Conservation (phyloP, 2,888 invertebrate species). For the Sussaba pulchella region DNA sequence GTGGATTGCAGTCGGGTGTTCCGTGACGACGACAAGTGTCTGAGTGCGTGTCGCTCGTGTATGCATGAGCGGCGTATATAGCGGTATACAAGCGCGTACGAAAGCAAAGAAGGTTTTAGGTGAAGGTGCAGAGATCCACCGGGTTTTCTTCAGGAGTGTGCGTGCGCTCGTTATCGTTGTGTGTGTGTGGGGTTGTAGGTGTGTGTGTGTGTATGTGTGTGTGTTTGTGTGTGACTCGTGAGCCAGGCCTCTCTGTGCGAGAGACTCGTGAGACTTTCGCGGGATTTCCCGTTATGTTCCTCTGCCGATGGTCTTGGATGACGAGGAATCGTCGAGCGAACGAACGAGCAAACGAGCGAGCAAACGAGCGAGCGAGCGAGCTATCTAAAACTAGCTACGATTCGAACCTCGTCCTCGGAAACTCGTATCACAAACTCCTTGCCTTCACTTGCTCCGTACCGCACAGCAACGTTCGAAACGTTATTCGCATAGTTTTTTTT, state of each 20-base stretch:
- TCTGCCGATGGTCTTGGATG: slow-evolving; percentile 49
- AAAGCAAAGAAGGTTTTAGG: too few relatives aligned
- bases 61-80: neutral
- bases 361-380: slow-evolving; percentile 22
- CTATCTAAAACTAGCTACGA: neutral
- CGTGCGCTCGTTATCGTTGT: too few relatives aligned
- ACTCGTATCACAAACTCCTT: slow-evolving; percentile 43
- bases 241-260: neutral
- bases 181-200: too few relatives aligned
- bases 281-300: slow-evolving; percentile 66
- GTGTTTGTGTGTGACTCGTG: slow-evolving; percentile 17
- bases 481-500: too few relatives aligned
- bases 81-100: too few relatives aligned
- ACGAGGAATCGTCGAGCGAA: slow-evolving; percentile 46
- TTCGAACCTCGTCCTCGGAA: slow-evolving; percentile 30
- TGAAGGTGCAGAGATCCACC: slow-evolving; percentile 10
- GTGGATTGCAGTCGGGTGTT: neutral
- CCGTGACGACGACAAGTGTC: slow-evolving; percentile 3
- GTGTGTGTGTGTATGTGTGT: too few relatives aligned
- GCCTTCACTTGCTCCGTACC: neutral
- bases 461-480: too few relatives aligned
- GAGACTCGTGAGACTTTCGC: slow-evolving; percentile 63
- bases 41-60: neutral
- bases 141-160: neutral
- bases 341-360: too few relatives aligned